A percentile compares a stretch with the other conserved stretches of the same genome.
phyloP scores from a whole-genome alignment of 2,888 invertebrate species.

The Apodemia duryi region DNA sequence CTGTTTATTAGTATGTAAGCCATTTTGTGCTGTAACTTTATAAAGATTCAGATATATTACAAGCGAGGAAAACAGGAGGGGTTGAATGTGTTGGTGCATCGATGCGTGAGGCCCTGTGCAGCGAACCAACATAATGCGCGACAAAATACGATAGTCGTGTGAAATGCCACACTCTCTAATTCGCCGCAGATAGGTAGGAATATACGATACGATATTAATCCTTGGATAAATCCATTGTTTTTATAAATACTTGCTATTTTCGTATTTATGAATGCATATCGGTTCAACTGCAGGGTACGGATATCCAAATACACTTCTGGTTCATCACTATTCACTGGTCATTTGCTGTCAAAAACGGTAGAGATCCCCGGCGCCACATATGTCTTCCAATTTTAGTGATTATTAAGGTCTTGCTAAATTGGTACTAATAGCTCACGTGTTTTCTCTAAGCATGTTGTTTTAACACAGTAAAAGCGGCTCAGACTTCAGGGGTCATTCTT shows the following conservation, averaged over 20 bases:
- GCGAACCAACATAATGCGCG: slow-evolving; percentile 50
- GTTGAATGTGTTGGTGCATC: slow-evolving; percentile 40
- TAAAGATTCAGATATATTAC: slow-evolving; percentile 27
- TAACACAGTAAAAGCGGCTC: too few species aligned
- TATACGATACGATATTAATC: neutral
- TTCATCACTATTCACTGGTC: too few species aligned
- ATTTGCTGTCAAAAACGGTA: too few species aligned
- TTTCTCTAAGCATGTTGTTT: too few species aligned
- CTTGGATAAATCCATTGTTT: neutral
- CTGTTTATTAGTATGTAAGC: slow-evolving; percentile 20
- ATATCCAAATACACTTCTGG: too few species aligned
- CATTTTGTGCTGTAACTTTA: slow-evolving; percentile 33
- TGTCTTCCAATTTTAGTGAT: too few species aligned
- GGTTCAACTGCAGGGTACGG: too few species aligned
- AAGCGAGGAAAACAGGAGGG: slow-evolving; percentile 22
- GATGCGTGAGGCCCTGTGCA: slow-evolving; percentile 48
- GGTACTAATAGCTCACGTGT: too few species aligned
- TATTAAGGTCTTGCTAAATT: too few species aligned
- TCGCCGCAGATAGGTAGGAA: slow-evolving; percentile 8
- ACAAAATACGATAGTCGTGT: slow-evolving; percentile 62
- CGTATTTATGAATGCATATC: too few species aligned
- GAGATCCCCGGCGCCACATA: too few species aligned
- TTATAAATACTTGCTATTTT: neutral
- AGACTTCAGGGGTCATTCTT: too few species aligned
- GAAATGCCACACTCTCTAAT: slow-evolving; percentile 52